Conservation (phyloP, 2,888 invertebrate species). For the Acrobasis consociella region DNA sequence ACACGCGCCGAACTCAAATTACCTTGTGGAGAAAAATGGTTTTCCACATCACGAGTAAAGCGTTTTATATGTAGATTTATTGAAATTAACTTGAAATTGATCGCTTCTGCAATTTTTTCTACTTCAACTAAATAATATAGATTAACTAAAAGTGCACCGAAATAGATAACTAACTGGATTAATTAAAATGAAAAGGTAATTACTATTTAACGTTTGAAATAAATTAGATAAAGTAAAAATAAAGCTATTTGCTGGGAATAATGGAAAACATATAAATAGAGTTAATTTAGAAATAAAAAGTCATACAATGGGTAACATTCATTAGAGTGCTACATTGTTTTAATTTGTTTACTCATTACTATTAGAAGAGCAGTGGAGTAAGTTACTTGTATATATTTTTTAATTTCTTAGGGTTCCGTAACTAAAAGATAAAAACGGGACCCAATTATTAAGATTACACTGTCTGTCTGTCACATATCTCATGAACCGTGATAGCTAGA, state of each 20-base stretch:
- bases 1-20: neutral
- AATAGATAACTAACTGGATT: too few species aligned
- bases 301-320: neutral
- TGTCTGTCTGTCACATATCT: too few species aligned
- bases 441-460: too few species aligned
- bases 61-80: neutral
- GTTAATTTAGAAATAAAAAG: neutral
- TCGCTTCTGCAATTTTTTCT: neutral
- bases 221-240: neutral
- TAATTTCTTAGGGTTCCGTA: too few species aligned
- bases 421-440: too few species aligned
- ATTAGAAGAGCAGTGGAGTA: too few species aligned
- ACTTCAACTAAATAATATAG: too few species aligned
- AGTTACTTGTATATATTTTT: too few species aligned
- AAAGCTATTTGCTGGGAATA: neutral
- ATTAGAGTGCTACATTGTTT: neutral
- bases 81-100: neutral
- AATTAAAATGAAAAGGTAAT: neutral
- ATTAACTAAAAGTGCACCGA: neutral
- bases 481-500: too few species aligned
- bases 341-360: neutral
- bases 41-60: neutral
- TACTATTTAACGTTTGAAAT: neutral
- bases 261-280: neutral
- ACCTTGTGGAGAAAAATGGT: neutral